Evolutionary conservation across 2,888 invertebrate genomes (phyloP).

Genomic region (Caenorhabditis uteleia): DNA sequence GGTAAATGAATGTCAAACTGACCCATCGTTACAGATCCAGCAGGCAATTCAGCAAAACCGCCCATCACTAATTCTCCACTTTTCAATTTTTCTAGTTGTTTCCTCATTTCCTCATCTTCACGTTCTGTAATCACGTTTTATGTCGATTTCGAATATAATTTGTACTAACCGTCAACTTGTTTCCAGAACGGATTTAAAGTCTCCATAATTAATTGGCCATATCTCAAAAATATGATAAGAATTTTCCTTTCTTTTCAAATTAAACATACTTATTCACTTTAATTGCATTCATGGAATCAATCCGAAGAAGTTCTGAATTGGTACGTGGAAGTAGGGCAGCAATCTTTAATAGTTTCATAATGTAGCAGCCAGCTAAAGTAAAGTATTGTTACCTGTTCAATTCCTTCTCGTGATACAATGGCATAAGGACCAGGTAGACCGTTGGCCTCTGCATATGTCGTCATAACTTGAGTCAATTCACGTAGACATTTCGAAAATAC

Average conservation of each 20-base stretch:
- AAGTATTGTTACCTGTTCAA: slow-evolving; percentile 50
- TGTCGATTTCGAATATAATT: neutral
- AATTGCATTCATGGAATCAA: slow-evolving; percentile 60
- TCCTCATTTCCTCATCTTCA: slow-evolving; percentile 53
- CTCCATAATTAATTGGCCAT: slow-evolving; percentile 58
- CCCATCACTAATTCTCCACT: slow-evolving; percentile 41
- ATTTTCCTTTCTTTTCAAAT: neutral
- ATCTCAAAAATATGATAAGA: slow-evolving; percentile 29
- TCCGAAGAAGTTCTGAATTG: slow-evolving; percentile 64
- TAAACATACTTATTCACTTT: slow-evolving; percentile 30
- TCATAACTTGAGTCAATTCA: slow-evolving; percentile 45
- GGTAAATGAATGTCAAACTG: no score
- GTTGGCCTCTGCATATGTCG: slow-evolving; percentile 41
- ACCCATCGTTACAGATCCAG: neutral
- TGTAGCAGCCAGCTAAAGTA: no score
- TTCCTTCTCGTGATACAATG: slow-evolving; percentile 55
- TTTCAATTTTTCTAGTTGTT: slow-evolving; percentile 52
- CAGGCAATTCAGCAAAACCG: slow-evolving; percentile 33
- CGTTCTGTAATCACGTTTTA: slow-evolving; percentile 29
- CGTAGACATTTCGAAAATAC: slow-evolving; percentile 51
- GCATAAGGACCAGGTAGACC: slow-evolving; percentile 43
- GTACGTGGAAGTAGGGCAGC: slow-evolving; percentile 67
- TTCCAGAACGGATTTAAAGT: slow-evolving; percentile 55
- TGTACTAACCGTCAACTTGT: slow-evolving; percentile 52
- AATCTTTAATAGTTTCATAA: slow-evolving; percentile 34